These are phyloP conservation scores for Liodrosophila aerea DNA, from an alignment of 2,888 invertebrate genomes.

Conservation along the genomic window DNA sequence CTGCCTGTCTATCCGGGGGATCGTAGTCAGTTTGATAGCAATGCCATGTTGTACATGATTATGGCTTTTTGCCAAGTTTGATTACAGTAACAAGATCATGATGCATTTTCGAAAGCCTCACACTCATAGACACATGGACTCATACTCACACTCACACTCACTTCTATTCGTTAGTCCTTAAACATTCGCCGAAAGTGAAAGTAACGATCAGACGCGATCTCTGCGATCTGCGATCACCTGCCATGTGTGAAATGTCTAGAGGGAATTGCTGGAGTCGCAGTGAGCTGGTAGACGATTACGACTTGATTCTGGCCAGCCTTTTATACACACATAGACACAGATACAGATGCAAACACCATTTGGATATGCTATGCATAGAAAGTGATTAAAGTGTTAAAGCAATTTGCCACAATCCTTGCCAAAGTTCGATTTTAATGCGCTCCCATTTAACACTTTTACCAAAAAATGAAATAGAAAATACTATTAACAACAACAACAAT, in stretches of 20 bases:
- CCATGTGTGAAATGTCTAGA: slow-evolving; percentile 52
- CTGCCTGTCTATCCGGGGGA: neutral
- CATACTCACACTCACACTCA: neutral
- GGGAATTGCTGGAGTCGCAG: slow-evolving; percentile 31
- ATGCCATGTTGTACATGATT: slow-evolving; percentile 56
- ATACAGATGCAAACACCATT: too few relatives aligned
- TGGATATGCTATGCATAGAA: neutral
- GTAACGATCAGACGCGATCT: slow-evolving; percentile 46
- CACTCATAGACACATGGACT: slow-evolving; percentile 49
- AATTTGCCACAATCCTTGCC: slow-evolving; percentile 33
- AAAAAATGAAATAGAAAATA: neutral
- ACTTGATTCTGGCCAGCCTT: slow-evolving; percentile 30
- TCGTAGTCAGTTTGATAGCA: slow-evolving; percentile 44
- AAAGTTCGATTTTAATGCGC: neutral
- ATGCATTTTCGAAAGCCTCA: slow-evolving; percentile 72
- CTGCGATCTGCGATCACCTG: slow-evolving; percentile 44
- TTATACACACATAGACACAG: too few relatives aligned
- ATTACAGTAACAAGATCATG: slow-evolving; percentile 71
- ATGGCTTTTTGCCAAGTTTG: slow-evolving; percentile 65
- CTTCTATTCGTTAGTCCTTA: too few relatives aligned
- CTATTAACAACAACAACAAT: too few relatives aligned
- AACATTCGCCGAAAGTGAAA: slow-evolving; percentile 52
- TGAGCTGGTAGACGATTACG: slow-evolving; percentile 11
- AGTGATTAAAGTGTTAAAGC: slow-evolving; percentile 48
- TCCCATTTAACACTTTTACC: neutral